Evolutionary conservation across 2,888 invertebrate species (phyloP), one percentile per base, ranked within the genome.

Genomic region (Drosophila kanekoi): DNA sequence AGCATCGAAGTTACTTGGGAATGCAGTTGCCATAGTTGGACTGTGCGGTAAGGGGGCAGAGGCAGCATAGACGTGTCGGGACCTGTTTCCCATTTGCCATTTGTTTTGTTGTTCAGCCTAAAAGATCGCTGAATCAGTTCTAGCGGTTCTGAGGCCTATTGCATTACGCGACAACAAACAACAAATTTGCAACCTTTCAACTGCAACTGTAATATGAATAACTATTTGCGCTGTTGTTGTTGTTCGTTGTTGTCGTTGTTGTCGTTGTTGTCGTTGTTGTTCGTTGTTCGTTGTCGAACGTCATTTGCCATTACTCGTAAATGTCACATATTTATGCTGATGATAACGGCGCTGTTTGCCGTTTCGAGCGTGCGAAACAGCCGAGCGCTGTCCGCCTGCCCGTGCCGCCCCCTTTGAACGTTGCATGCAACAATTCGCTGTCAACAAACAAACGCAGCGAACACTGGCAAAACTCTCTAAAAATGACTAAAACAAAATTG

Each of bases 401-500:
- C 47, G n/a, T 6, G 38, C 16, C 8, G 28, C 28, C 28, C 28
- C 60, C 10, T 35, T 13, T 1, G 3, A 6, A 10, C 38, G 63
- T 57, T 72, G 28, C 73, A 69, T 56, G 72, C 72, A 78, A 77
- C 79, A 74, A 60, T 62, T 68, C 43, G 64, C 57, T 79, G 77
- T 80, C 76, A 72, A 66, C 81, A 61, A 62, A 60, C 43, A 62
- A 45, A 53, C 33, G 54, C 58, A 60, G 61, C 63, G 20, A 43
- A 51, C 58, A 62, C 52, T 59, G 72, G 67, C 67, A 72, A 81
- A 77, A 73, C 72, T 75, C 70, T 72, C 69, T 79, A 71, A 79
- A 71, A 75, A 76, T 76, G 59, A 64, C 72, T 72, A 58, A 67
- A 72, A 74, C 71, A 81, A 86, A 87, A 87, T 86, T 87, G 86